Percentiles rank a stretch among this genome's conserved stretches.
Conservation (phyloP, 2,888 invertebrate genomes). For the Thecocarcelia acutangulata region DNA sequence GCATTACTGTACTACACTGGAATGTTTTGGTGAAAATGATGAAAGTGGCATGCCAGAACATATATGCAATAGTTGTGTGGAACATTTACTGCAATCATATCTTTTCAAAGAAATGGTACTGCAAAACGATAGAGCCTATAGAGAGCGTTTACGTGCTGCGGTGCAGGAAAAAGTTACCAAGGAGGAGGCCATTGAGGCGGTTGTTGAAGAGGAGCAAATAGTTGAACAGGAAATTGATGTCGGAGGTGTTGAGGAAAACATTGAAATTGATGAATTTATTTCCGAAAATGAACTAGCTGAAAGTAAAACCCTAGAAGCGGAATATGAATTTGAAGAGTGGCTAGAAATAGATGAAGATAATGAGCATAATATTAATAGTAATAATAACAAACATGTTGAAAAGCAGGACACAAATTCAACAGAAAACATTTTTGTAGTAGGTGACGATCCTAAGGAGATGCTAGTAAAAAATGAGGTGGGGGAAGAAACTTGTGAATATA, state of each 20-base stretch:
- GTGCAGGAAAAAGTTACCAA: slow-evolving; percentile 69
- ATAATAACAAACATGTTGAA: slow-evolving; percentile 3
- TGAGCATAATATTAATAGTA: neutral
- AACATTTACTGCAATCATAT: slow-evolving; percentile 73
- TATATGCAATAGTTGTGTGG: slow-evolving; percentile 76
- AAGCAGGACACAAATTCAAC: neutral
- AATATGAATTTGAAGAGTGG: slow-evolving; percentile 62
- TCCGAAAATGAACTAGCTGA: slow-evolving; percentile 27
- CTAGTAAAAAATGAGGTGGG: slow-evolving; percentile 22
- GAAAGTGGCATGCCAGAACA: slow-evolving; percentile 74
- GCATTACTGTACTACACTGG: slow-evolving; percentile 73
- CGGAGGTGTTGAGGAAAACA: slow-evolving; percentile 44
- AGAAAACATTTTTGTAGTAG: slow-evolving; percentile 7
- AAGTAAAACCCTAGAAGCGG: slow-evolving; percentile 4
- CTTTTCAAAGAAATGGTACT: slow-evolving; percentile 76
- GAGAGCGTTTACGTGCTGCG: slow-evolving; percentile 71
- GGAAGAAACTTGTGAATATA: slow-evolving; percentile 25
- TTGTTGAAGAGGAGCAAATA: slow-evolving; percentile 68
- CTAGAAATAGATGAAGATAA: slow-evolving; percentile 57
- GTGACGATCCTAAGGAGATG: slow-evolving; percentile 23
- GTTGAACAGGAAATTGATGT: slow-evolving; percentile 63
- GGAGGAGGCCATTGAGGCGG: slow-evolving; percentile 50
- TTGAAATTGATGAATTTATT: slow-evolving; percentile 54
- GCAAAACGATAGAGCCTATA: slow-evolving; percentile 73
- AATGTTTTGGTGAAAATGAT: slow-evolving; percentile 73